Conservation (phyloP, 2,797 vertebrate species). For the Bryconaethiops microstoma region DNA sequence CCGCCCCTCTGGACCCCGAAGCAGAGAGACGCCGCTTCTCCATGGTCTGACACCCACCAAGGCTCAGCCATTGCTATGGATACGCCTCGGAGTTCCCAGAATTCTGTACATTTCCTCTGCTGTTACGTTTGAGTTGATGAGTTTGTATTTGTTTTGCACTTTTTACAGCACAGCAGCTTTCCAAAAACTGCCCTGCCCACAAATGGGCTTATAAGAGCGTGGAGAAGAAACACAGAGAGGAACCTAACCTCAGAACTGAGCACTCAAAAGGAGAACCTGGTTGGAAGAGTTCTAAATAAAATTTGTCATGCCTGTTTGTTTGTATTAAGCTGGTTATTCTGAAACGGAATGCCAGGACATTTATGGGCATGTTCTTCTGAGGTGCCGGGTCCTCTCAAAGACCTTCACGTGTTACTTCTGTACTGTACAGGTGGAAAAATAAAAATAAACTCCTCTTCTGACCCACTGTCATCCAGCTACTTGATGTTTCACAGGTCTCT, state of each 20-base stretch:
- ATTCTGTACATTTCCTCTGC: conserved; percentile 1
- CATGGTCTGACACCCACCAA: conserved; percentile 39
- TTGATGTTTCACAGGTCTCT: not conserved
- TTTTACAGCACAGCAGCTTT: not conserved
- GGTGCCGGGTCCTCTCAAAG: not conserved
- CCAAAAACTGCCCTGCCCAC: too few relatives aligned
- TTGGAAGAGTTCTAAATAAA: not conserved
- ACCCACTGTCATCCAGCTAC: not conserved
- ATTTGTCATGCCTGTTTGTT: not conserved
- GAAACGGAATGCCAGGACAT: not conserved
- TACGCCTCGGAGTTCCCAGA: not conserved
- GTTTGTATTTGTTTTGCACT: not conserved
- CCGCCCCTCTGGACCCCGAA: conserved; percentile 30
- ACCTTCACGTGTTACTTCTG: not conserved
- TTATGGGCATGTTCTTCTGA: not conserved
- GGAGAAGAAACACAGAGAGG: not conserved
- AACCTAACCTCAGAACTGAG: not conserved
- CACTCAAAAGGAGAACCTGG: not conserved
- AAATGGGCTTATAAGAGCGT: not conserved
- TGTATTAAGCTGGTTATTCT: not conserved
- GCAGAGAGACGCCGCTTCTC: conserved; percentile 54
- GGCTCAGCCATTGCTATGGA: conserved; percentile 8
- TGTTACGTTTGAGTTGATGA: not conserved
- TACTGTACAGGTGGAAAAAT: not conserved
- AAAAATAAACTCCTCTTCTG: conserved; percentile 26